phyloP scores from a whole-genome alignment of 2,113 vertebrate genomes.

The Oceanodroma tethys region DNA sequence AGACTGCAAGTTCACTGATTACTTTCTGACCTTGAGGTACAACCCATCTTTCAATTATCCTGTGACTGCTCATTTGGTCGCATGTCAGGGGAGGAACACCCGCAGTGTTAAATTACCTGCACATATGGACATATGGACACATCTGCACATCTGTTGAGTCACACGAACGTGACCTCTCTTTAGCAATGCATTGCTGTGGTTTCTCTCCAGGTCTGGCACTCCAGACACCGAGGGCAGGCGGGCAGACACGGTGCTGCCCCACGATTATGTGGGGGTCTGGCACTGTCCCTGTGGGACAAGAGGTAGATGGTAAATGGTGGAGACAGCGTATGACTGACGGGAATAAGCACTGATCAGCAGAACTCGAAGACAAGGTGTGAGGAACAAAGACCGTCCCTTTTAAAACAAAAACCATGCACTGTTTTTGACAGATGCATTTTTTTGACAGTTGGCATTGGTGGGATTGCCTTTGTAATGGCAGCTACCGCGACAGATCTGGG shows the following conservation, averaged over 20 bases:
- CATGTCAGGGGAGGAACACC: background rate
- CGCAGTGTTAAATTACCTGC: background rate
- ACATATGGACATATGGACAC: background rate
- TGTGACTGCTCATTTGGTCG: background rate
- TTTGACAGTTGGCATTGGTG: background rate
- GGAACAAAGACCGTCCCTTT: background rate
- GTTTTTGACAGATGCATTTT: background rate
- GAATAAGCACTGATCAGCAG: background rate
- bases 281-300: background rate
- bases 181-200: background rate
- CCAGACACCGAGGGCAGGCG: background rate
- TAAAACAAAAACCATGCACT: background rate
- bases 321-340: rapidly evolving
- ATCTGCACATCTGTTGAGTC: background rate
- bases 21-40: background rate
- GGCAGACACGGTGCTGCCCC: background rate
- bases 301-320: background rate
- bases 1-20: background rate
- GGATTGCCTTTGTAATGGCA: background rate
- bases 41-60: background rate
- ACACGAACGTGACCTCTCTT: background rate
- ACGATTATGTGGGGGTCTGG: background rate
- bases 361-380: background rate
- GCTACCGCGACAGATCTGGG: background rate
- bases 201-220: background rate